A percentile compares a stretch with the other conserved stretches of the same genome.
phyloP scores from a whole-genome alignment of 2,797 vertebrate species.

The Dendrocincla fuliginosa region DNA sequence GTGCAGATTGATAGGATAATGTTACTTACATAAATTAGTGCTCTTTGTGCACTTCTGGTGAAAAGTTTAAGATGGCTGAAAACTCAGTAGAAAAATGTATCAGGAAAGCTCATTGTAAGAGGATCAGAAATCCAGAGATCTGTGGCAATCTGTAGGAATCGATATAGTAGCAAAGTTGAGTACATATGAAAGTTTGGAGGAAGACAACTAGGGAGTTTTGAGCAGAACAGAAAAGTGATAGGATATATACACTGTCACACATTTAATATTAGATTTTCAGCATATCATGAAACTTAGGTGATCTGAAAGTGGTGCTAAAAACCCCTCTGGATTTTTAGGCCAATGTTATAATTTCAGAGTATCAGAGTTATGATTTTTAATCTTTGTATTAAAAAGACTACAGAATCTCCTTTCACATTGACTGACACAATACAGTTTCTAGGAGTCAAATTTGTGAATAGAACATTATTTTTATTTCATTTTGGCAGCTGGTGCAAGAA shows the following conservation, averaged over 20 bases:
- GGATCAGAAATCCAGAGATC: not conserved
- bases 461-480: not conserved
- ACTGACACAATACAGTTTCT: not conserved
- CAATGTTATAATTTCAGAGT: not conserved
- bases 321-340: not conserved
- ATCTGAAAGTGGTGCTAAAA: not conserved
- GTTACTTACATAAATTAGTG: not conserved
- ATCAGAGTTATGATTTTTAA: not conserved
- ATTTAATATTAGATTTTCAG: not conserved
- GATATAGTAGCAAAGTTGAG: not conserved
- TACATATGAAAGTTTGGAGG: not conserved
- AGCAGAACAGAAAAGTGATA: not conserved
- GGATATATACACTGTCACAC: not conserved
- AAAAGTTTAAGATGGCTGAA: not conserved
- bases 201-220: not conserved
- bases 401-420: not conserved
- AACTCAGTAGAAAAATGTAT: not conserved
- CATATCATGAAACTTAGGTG: accelerated
- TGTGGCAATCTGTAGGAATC: not conserved
- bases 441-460: not conserved
- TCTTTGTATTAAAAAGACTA: not conserved
- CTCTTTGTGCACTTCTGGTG: not conserved
- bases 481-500: not conserved
- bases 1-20: not conserved
- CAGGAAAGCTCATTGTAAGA: not conserved